These are phyloP conservation scores for Drosophila yakuba DNA, from an alignment of 1,140 invertebrate genomes.

Conservation along the genomic window DNA sequence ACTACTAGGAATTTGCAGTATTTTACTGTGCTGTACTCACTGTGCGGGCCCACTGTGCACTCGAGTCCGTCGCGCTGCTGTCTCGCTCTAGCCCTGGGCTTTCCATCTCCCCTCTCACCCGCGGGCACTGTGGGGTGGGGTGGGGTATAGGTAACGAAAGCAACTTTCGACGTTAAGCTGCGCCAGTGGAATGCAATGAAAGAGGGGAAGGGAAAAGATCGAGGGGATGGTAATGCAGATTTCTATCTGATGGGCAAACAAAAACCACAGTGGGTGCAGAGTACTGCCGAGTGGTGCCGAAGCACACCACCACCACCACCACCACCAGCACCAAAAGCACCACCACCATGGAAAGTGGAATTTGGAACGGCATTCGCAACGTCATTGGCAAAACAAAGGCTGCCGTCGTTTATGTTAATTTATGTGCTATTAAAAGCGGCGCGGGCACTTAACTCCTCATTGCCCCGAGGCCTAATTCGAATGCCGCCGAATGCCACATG, in stretches of 20 bases:
- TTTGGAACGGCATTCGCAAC: conserved; percentile 61
- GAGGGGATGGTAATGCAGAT: conserved; percentile 55
- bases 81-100: conserved; percentile 9
- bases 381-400: conserved; percentile 78
- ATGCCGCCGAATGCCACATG: conserved; percentile 16
- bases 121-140: background rate
- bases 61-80: conserved; percentile 23
- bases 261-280: conserved; percentile 77
- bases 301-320: conserved; percentile 8
- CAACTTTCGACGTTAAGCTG: conserved; percentile 59
- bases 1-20: no score
- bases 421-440: conserved; percentile 79
- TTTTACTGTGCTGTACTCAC: conserved; percentile 12
- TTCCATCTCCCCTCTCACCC: background rate
- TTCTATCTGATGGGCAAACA: conserved; percentile 82
- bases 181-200: conserved; percentile 1
- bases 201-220: background rate
- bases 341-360: conserved; percentile 33
- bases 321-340: conserved; percentile 16
- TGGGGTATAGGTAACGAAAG: conserved; percentile 19
- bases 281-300: conserved; percentile 12
- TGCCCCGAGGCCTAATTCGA: conserved; percentile 37
- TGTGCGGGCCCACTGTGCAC: conserved; percentile 36
- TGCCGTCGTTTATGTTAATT: conserved; percentile 75
- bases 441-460: conserved; percentile 78